Evolutionary conservation across 2,888 invertebrate species (phyloP), one percentile per base, ranked within the genome.

Genomic region (Cheilosia variabilis): DNA sequence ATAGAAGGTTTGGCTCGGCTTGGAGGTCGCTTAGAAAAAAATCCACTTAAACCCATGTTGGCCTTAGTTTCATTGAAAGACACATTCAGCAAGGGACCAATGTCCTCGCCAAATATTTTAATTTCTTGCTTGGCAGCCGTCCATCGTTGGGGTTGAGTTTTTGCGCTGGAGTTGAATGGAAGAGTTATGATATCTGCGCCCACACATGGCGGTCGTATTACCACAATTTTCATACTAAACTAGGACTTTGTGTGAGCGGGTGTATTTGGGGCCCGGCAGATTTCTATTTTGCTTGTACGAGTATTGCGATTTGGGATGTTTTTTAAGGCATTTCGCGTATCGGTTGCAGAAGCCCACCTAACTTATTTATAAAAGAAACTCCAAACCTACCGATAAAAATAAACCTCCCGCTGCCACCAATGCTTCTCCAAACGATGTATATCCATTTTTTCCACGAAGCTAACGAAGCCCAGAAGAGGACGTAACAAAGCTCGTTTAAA

Each of bases 41-140:
- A 2, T 17, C 19, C 58, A 24, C 22, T 62, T 60, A 13, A 52
- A 53, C 17, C 4, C 50, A 47, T 43, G 50, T 76, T 69, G 81
- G 76, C 68, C 50, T 47, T 31, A 22, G 55, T 43, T 31, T 34
- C 24, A 27, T n/a, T 34, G 43, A 43, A 10, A n/a, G 27, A 55
- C 63, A 58, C 52, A 31, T 45, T 58, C 57, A 43, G 63, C 63
- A 58, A 63, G 65, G 58, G 69, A 58, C 65, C 73, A 71, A 65
- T 58, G 69, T 75, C 53, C 75, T 72, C 69, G 80, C 84, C 75
- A 84, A 80, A 75, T 53, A 53, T 75, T 75, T 84, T 62, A 55
- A 62, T 65, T 60, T 80, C 7, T 71, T 69, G 41, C 58, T 80
- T 84, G 84, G 84, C 84, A 65, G 19, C 2, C 17, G 9, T 66